Conservation (phyloP, 2,888 invertebrate species). For the Philereme vetulata region DNA sequence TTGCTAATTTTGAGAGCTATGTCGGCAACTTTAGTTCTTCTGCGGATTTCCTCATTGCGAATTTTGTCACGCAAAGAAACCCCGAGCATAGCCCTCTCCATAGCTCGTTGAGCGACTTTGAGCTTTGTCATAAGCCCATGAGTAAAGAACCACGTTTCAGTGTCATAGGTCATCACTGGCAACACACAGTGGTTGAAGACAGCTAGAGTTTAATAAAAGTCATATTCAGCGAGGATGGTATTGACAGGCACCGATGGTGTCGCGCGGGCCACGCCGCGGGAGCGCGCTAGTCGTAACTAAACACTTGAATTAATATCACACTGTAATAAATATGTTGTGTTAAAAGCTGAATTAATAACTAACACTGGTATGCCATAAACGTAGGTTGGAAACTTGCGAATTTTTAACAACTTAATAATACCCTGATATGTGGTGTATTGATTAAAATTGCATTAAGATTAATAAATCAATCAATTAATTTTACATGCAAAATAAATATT, state of each 20-base stretch:
- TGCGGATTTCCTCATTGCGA: no score
- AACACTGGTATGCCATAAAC: not conserved
- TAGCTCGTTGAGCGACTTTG: no score
- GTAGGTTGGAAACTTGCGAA: not conserved
- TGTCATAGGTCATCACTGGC: no score
- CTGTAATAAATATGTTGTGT: slow-evolving; percentile 16
- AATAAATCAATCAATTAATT: slow-evolving; percentile 33
- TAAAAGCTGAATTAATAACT: slow-evolving; percentile 6
- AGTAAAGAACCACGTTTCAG: no score
- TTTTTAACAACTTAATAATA: not conserved
- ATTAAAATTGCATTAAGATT: not conserved
- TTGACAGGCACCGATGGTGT: slow-evolving; percentile 59
- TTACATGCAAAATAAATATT: slow-evolving; percentile 22
- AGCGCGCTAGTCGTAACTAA: slow-evolving; percentile 27
- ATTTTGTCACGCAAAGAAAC: no score
- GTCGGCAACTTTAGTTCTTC: no score
- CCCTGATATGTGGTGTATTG: not conserved
- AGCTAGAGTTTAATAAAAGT: slow-evolving; percentile 76
- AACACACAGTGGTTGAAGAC: no score
- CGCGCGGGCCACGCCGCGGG: slow-evolving; percentile 39
- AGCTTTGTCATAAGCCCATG: no score
- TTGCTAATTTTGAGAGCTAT: no score
- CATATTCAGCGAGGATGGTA: slow-evolving; percentile 73
- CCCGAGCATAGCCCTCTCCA: no score
- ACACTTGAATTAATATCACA: slow-evolving; percentile 19